These are phyloP conservation scores for Leucopsar rothschildi DNA, from an alignment of 2,113 vertebrate genomes.

Conservation along the genomic window DNA sequence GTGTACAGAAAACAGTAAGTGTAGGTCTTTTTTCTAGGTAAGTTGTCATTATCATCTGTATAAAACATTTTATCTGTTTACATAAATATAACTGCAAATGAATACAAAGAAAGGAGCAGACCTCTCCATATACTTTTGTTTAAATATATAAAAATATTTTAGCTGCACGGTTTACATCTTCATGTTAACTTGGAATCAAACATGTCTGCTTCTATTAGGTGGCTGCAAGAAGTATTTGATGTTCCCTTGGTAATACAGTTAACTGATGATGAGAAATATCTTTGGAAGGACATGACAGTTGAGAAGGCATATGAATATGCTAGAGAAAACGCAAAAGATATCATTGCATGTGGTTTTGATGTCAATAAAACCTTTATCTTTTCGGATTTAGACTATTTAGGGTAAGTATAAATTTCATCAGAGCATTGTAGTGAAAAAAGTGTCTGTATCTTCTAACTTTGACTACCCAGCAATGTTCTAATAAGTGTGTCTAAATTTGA, in stretches of 20 bases:
- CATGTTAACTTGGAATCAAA: neutral
- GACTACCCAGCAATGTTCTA: neutral
- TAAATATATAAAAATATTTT: neutral
- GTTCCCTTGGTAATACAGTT: constrained; percentile 93
- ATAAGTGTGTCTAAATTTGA: neutral
- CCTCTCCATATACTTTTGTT: neutral
- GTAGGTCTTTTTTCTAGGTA: neutral
- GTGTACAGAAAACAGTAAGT: neutral
- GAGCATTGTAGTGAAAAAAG: neutral
- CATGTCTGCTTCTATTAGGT: constrained; percentile 72
- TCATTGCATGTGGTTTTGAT: constrained; percentile 95
- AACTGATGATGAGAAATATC: constrained; percentile 97
- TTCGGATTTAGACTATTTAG: constrained; percentile 95
- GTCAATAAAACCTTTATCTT: constrained; percentile 97
- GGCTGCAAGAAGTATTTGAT: constrained; percentile 94
- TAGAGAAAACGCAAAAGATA: constrained; percentile 91
- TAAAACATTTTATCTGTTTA: neutral
- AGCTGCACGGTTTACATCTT: neutral
- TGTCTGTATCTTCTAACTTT: neutral
- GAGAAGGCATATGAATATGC: constrained; percentile 86
- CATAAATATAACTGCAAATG: neutral
- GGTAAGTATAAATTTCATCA: constrained; percentile 74
- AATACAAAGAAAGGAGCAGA: neutral
- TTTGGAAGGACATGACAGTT: constrained; percentile 94
- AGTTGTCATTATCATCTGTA: neutral